Conservation (phyloP, 2,888 invertebrate genomes). For the Chalcis sispes region DNA sequence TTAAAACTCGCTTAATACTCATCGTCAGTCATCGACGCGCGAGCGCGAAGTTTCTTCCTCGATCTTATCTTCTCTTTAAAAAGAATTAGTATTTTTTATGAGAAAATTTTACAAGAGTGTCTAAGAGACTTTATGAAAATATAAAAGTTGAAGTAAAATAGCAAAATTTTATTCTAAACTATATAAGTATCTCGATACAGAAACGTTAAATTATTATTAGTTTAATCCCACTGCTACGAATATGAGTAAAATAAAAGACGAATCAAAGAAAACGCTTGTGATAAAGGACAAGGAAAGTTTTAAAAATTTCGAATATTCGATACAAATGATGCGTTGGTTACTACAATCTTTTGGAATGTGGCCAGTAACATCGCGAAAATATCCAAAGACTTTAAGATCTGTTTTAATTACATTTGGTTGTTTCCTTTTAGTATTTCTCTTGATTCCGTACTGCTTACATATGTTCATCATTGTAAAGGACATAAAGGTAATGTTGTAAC, state of each 20-base stretch:
- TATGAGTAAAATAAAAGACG: not conserved
- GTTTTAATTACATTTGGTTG: conserved; percentile 47
- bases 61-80: too few relatives aligned
- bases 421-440: conserved; percentile 64
- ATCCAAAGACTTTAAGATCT: not conserved
- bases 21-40: too few relatives aligned
- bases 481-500: conserved; percentile 25
- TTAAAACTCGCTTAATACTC: too few relatives aligned
- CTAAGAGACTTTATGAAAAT: too few relatives aligned
- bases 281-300: conserved; percentile 12
- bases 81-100: too few relatives aligned
- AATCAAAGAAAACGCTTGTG: not conserved
- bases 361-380: conserved; percentile 29
- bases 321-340: conserved; percentile 41
- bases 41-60: too few relatives aligned
- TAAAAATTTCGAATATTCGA: conserved; percentile 31
- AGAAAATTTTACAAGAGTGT: too few relatives aligned
- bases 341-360: conserved; percentile 49
- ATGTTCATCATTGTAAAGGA: conserved; percentile 61
- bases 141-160: not conserved
- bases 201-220: too few relatives aligned
- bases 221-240: not conserved
- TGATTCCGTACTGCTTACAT: conserved; percentile 64
- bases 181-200: not conserved
- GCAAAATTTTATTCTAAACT: not conserved